Conservation (phyloP, 2,888 invertebrate species). For the Myathropa florea region DNA sequence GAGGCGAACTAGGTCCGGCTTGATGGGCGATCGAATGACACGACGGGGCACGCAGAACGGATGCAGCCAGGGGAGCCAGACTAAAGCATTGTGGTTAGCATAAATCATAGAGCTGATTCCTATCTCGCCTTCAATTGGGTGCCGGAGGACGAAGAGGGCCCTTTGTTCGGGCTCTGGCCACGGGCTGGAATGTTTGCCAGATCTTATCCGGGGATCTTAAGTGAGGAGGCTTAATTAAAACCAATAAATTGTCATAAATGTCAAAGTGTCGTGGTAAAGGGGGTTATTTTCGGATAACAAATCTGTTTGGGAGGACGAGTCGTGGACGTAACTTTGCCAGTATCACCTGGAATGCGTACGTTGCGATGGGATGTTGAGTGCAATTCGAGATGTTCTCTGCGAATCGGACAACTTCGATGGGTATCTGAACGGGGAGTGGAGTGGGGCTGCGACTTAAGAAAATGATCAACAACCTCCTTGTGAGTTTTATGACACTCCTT, state of each 20-base stretch:
- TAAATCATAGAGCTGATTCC: neutral
- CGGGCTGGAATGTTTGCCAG: neutral
- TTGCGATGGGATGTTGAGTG: neutral
- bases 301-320: neutral
- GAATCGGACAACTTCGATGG: neutral
- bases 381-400: neutral
- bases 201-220: slow-evolving; percentile 47
- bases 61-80: too few relatives aligned
- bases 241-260: slow-evolving; percentile 65
- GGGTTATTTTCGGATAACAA: neutral
- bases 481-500: neutral
- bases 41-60: neutral
- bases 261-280: slow-evolving; percentile 21
- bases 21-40: neutral
- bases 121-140: neutral
- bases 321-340: neutral
- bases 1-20: neutral
- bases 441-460: neutral
- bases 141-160: neutral
- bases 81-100: neutral
- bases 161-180: neutral
- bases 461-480: neutral
- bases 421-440: neutral
- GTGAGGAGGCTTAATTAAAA: slow-evolving; percentile 66
- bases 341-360: neutral